Evolutionary conservation across 2,797 vertebrate species (phyloP), one percentile per base, ranked within the genome.

Genomic region (Sternotherus odoratus): DNA sequence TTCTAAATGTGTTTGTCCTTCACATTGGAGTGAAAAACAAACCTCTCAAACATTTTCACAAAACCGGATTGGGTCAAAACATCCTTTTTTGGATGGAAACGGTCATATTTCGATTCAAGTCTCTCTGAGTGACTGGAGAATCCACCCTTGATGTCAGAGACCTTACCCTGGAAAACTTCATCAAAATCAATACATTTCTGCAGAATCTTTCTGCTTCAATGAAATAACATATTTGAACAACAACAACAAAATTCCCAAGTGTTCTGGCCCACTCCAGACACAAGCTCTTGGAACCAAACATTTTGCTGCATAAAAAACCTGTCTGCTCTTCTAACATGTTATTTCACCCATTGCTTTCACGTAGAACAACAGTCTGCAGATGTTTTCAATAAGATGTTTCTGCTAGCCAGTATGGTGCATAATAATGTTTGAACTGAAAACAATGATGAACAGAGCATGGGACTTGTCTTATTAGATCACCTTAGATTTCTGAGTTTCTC

Each of bases 401-500:
- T n/a, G 46, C 5, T 66, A 66, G 33, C 2, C 7, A 48, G 21
- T 56, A 51, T 46, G 5, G 2, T 21, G 10, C 26, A 8, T 74
- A 74, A 49, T 50, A n/a, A 51, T 9, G 50, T 50, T 54, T 63
- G 13, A 16, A 16, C n/a, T 8, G 36, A 82, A 77, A 43, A 49
- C 51, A 53, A 49, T 19, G 16, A 17, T 10, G 9, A 91, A 74
- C 30, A 87, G 39, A 79, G 8, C 6, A 60, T 3, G n/a, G 0
- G 0, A 49, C 50, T 53, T 85, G 5, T 57, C 5, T 77, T 87
- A 81, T 53, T 28, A 83, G 57, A 46, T 93, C 46, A 79, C 16
- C 49, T 72, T 94, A 16, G 16, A 90, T 60, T 93, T 69, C 46
- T 43, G 57, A 79, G 85, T 60, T 57, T 92, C n/a, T 83, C 39